Evolutionary conservation across 1,140 invertebrate species (phyloP).

Genomic region (Ceratosolen fusciceps): DNA sequence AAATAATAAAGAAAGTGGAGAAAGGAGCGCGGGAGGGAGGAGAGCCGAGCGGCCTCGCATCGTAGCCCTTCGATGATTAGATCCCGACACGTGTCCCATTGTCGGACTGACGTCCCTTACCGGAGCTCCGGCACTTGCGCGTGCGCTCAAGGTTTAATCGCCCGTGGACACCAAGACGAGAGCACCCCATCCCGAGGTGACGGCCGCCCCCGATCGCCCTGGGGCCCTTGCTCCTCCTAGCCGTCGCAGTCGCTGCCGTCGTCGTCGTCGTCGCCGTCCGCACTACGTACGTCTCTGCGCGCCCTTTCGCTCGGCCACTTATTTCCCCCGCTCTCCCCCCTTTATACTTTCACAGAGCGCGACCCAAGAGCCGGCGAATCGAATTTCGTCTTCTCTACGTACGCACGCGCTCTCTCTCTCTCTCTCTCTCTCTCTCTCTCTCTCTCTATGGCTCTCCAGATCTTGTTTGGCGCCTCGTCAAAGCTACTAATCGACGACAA

Average conservation of each 20-base stretch:
- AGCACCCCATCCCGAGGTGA: neutral
- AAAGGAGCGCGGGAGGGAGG: slow-evolving; percentile 42
- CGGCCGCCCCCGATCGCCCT: neutral
- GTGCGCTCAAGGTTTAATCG: slow-evolving; percentile 44
- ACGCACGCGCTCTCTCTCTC: neutral
- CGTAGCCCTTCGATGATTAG: slow-evolving; percentile 59
- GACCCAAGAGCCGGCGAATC: slow-evolving; percentile 28
- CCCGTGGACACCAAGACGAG: slow-evolving; percentile 47
- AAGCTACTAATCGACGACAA: slow-evolving; percentile 37
- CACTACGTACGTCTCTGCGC: too few species aligned
- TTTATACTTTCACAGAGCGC: slow-evolving; percentile 10
- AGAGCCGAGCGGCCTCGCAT: slow-evolving; percentile 44
- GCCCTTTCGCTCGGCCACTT: neutral
- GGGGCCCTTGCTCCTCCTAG: neutral
- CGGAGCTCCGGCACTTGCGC: slow-evolving; percentile 19
- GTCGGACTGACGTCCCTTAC: slow-evolving; percentile 52
- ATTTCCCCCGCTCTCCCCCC: neutral
- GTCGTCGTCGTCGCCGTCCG: neutral
- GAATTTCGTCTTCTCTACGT: slow-evolving; percentile 22
- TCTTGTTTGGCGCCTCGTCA: too few species aligned
- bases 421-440: neutral
- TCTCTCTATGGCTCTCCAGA: too few species aligned
- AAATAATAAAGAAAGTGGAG: slow-evolving; percentile 46
- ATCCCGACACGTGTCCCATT: slow-evolving; percentile 61
- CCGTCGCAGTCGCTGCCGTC: neutral